Evolutionary conservation across 2,888 invertebrate genomes (phyloP).

Genomic region (Cryptosula pallasiana): DNA sequence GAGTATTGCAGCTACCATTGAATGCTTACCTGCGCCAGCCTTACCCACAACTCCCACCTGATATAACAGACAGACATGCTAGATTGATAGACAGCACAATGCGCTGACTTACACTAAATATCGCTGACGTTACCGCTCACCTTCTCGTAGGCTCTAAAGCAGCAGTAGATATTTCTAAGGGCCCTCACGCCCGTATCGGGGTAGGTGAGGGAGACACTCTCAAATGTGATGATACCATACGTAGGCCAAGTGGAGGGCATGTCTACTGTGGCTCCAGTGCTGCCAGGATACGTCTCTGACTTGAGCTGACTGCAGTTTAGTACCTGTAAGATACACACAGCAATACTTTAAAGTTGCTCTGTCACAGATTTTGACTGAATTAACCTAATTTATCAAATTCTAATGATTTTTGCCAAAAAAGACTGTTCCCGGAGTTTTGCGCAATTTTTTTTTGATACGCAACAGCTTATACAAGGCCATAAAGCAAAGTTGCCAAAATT

Average conservation of each 20-base stretch:
- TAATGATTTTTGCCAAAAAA: too few relatives aligned
- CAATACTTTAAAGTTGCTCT: too few relatives aligned
- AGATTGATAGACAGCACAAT: too few relatives aligned
- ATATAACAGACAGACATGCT: too few relatives aligned
- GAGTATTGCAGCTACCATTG: slow-evolving; percentile 33
- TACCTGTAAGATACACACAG: too few relatives aligned
- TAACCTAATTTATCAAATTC: too few relatives aligned
- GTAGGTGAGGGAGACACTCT: slow-evolving; percentile 33
- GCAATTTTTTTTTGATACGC: too few relatives aligned
- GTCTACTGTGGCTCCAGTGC: slow-evolving; percentile 26
- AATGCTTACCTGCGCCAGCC: slow-evolving; percentile 32
- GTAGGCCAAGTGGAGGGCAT: slow-evolving; percentile 33
- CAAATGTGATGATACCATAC: slow-evolving; percentile 39
- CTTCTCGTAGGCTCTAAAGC: slow-evolving; percentile 38
- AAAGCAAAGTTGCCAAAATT: too few relatives aligned
- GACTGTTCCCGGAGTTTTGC: too few relatives aligned
- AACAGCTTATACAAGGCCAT: too few relatives aligned
- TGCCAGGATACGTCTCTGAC: slow-evolving; percentile 30
- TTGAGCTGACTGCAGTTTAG: slow-evolving; percentile 32
- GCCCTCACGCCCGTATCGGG: slow-evolving; percentile 30
- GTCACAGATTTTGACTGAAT: too few relatives aligned
- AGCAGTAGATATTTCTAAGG: slow-evolving; percentile 36
- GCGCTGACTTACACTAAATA: background rate
- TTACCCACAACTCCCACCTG: slow-evolving; percentile 37
- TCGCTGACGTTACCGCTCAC: slow-evolving; percentile 24